These are phyloP conservation scores for Oscheius sp. DNA, from an alignment of 2,888 invertebrate species.

Conservation along the genomic window DNA sequence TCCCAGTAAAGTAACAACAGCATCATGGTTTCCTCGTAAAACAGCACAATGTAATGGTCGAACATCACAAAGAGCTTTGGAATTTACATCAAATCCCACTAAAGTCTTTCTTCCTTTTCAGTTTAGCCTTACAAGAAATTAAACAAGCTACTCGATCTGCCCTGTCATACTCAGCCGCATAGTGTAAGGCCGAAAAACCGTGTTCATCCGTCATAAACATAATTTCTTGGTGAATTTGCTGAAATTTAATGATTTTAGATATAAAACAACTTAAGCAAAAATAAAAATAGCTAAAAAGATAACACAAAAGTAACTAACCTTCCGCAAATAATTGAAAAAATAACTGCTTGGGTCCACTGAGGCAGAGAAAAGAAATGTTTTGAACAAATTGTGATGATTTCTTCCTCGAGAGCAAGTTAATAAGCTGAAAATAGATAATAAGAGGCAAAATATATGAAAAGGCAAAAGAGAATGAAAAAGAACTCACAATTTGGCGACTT, in stretches of 20 bases:
- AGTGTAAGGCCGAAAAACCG: conserved; percentile 9
- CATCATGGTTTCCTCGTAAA: conserved; percentile 94
- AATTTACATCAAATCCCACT: neutral
- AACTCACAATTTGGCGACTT: neutral
- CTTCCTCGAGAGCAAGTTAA: too few species aligned
- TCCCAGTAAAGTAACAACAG: conserved; percentile 78
- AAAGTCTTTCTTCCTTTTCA: neutral
- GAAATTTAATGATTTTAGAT: too few species aligned
- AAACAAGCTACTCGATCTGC: conserved; percentile 5
- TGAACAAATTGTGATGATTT: neutral
- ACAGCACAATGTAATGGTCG: conserved; percentile 97
- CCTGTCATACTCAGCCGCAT: conserved; percentile 11
- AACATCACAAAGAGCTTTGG: conserved; percentile 74
- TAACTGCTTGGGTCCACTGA: neutral
- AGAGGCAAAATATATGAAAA: too few species aligned
- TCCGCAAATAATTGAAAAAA: conserved; percentile 3
- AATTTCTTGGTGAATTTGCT: too few species aligned
- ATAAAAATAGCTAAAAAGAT: too few species aligned
- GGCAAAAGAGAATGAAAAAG: too few species aligned
- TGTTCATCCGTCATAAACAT: neutral
- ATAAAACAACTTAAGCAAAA: too few species aligned
- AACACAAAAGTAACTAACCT: neutral
- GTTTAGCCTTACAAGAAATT: neutral
- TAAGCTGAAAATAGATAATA: too few species aligned
- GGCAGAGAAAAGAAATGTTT: neutral